Conservation (phyloP, 2,113 vertebrate genomes). For the Hiodon alosoides region DNA sequence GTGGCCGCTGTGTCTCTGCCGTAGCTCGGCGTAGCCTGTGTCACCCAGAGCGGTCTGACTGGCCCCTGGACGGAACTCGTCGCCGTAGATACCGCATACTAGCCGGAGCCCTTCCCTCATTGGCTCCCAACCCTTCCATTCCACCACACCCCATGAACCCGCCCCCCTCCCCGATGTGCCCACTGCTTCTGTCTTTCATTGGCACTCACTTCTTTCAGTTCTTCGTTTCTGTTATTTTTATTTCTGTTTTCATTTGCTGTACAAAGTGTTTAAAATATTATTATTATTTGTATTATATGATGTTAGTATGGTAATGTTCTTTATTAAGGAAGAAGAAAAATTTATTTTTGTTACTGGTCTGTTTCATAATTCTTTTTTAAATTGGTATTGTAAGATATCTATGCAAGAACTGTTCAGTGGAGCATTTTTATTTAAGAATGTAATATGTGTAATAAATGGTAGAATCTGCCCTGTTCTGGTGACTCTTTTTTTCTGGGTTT, state of each 20-base stretch:
- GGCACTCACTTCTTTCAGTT: constrained; percentile 42
- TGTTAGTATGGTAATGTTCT: constrained; percentile 99
- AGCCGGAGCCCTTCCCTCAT: neutral
- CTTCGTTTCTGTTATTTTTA: constrained; percentile 64
- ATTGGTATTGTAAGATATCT: constrained; percentile 99
- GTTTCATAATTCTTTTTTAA: constrained; percentile 99
- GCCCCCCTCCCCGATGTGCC: constrained; percentile 20
- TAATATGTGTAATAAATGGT: constrained; percentile 99
- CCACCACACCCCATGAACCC: neutral
- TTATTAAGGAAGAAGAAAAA: constrained; percentile 99
- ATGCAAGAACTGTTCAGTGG: constrained; percentile 99
- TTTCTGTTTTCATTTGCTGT: constrained; percentile 83
- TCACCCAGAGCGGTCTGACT: neutral
- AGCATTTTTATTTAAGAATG: constrained; percentile 99
- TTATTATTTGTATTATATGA: constrained; percentile 99
- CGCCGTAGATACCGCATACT: neutral
- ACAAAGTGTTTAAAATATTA: constrained; percentile 81
- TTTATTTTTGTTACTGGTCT: constrained; percentile 99
- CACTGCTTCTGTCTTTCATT: constrained; percentile 33
- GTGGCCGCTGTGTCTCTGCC: neutral
- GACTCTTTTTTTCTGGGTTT: constrained; percentile 33
- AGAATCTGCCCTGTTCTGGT: constrained; percentile 86
- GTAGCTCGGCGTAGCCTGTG: neutral
- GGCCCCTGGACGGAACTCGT: no score
- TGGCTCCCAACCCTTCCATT: neutral